A percentile compares a stretch with the other conserved stretches of the same genome.
phyloP scores from a whole-genome alignment of 2,888 invertebrate genomes.

The Amphipoea oculea region DNA sequence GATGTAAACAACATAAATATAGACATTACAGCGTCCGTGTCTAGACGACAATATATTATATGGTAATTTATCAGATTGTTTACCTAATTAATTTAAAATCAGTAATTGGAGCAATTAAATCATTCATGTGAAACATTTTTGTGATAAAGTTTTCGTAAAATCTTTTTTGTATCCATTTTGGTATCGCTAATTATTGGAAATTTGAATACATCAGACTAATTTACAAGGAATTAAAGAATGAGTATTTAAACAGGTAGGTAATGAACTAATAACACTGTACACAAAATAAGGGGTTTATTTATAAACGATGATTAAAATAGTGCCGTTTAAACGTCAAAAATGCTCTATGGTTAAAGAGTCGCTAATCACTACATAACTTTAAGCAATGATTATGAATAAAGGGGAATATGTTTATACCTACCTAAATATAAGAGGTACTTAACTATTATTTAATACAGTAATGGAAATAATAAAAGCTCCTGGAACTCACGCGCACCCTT shows the following conservation, averaged over 20 bases:
- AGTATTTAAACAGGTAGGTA: background rate
- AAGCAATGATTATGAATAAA: background rate
- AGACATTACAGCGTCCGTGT: slow-evolving; percentile 41
- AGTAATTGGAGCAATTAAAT: slow-evolving; percentile 44
- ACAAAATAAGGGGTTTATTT: background rate
- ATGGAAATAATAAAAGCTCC: slow-evolving; percentile 10
- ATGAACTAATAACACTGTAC: background rate
- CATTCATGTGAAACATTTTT: slow-evolving; percentile 23
- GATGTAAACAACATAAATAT: slow-evolving; percentile 54
- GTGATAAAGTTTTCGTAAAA: slow-evolving; percentile 10
- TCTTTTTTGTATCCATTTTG: background rate
- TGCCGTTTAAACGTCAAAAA: background rate
- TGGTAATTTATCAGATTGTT: slow-evolving; percentile 33
- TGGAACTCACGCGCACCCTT: slow-evolving; percentile 34
- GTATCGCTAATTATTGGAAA: background rate
- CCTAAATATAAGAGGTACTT: background rate
- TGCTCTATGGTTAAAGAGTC: background rate
- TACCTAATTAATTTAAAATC: slow-evolving; percentile 41
- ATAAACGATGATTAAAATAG: background rate
- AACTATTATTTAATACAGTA: background rate
- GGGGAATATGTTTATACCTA: background rate
- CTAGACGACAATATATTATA: slow-evolving; percentile 28
- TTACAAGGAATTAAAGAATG: background rate
- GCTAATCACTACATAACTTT: background rate
- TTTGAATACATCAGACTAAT: background rate